phyloP scores from a whole-genome alignment of 2,113 vertebrate species.

The Brachyhypopomus occidentalis region DNA sequence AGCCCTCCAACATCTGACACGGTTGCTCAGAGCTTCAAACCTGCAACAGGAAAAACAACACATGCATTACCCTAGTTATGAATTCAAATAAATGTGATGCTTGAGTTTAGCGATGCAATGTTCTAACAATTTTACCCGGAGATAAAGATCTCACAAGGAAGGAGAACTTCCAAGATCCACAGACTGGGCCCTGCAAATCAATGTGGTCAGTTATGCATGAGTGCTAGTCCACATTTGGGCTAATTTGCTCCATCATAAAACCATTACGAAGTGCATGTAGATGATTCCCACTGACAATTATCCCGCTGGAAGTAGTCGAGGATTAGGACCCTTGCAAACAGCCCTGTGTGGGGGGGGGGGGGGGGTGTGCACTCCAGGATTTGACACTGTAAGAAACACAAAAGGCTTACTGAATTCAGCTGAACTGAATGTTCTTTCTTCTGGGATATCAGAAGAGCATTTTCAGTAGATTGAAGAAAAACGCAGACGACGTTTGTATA shows the following conservation, averaged over 20 bases:
- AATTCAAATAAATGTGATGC: constrained; percentile 21
- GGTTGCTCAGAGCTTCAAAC: too few relatives aligned
- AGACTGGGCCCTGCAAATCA: constrained; percentile 24
- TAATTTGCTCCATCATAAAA: constrained; percentile 51
- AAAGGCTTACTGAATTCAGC: not conserved
- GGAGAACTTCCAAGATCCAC: constrained; percentile 34
- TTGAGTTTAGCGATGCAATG: not conserved
- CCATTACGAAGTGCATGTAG: constrained; percentile 20
- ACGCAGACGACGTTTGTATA: not conserved
- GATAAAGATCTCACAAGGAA: constrained; percentile 37
- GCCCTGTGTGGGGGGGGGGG: not conserved
- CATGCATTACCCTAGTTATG: not conserved
- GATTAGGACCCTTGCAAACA: not conserved
- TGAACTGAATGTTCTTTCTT: not conserved
- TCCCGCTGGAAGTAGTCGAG: not conserved
- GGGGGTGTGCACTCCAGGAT: not conserved
- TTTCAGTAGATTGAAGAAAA: not conserved
- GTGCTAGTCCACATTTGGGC: constrained; percentile 34
- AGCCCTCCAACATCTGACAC: too few relatives aligned
- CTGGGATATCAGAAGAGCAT: not conserved
- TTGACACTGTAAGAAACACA: not conserved
- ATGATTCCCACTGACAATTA: constrained; percentile 30
- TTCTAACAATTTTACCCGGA: constrained; percentile 34
- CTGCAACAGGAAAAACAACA: constrained; percentile 9
- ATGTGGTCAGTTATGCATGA: constrained; percentile 34